A percentile compares a stretch with the other conserved stretches of the same genome.
Conservation (phyloP, 2,888 invertebrate species). For the Aspidapion aeneum region DNA sequence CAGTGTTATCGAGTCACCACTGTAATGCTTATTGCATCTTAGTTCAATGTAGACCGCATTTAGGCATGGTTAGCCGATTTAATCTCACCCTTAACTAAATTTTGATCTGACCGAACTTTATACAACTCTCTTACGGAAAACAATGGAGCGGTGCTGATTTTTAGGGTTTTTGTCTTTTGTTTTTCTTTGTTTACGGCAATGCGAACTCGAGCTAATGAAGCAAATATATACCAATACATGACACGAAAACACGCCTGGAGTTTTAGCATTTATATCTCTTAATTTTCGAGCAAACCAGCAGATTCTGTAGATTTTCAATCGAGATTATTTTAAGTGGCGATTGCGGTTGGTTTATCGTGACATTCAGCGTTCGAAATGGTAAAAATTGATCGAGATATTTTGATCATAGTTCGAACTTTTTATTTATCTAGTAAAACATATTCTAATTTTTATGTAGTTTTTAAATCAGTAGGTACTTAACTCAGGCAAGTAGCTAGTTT, state of each 20-base stretch:
- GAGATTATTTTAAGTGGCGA: neutral
- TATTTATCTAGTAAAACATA: too few relatives aligned
- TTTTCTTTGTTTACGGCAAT: neutral
- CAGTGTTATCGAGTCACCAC: too few relatives aligned
- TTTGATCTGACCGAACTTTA: neutral
- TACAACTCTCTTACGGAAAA: neutral
- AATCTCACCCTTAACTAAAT: neutral
- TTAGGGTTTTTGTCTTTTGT: too few relatives aligned
- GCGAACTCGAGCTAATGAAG: neutral
- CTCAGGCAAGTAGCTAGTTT: too few relatives aligned
- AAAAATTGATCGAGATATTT: too few relatives aligned
- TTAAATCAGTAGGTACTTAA: too few relatives aligned
- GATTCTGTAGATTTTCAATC: neutral
- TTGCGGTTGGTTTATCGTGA: too few relatives aligned
- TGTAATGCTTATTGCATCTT: too few relatives aligned
- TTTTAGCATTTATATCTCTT: neutral
- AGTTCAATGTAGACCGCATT: too few relatives aligned
- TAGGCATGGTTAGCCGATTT: neutral
- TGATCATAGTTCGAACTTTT: too few relatives aligned
- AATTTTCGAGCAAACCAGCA: neutral
- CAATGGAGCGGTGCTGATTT: neutral
- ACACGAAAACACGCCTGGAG: neutral
- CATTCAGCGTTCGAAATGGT: too few relatives aligned
- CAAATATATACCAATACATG: neutral
- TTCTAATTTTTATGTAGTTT: too few relatives aligned